phyloP scores from a whole-genome alignment of 2,797 vertebrate genomes.

The Alcedo atthis region DNA sequence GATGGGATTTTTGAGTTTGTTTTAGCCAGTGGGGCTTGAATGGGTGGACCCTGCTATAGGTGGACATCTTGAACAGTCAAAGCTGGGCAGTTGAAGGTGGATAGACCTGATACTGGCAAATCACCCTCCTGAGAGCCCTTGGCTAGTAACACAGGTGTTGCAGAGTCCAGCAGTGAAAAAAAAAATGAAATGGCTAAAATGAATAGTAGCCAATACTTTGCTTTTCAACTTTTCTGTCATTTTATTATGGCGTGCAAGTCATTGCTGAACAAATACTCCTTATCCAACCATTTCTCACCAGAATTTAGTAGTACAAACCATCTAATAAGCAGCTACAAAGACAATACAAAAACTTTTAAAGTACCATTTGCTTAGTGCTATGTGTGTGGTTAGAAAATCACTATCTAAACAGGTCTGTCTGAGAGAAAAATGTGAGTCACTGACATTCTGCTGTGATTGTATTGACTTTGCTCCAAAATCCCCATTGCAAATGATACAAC shows the following conservation, averaged over 20 bases:
- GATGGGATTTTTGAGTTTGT: neutral
- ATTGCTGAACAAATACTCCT: neutral
- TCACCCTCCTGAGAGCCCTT: neutral
- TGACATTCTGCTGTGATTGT: neutral
- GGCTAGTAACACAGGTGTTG: neutral
- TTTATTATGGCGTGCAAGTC: neutral
- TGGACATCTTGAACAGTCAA: neutral
- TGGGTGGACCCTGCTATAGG: neutral
- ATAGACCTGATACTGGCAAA: neutral
- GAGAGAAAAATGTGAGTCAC: neutral
- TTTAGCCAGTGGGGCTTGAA: neutral
- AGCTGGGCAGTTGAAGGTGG: neutral
- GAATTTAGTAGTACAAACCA: neutral
- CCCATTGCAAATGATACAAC: neutral
- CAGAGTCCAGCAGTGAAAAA: neutral
- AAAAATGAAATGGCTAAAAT: neutral
- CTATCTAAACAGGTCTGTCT: neutral
- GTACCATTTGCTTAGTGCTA: neutral
- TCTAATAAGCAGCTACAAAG: neutral
- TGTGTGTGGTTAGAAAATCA: neutral
- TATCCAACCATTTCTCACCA: neutral
- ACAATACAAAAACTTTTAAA: neutral
- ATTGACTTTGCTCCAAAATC: neutral
- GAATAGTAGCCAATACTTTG: neutral
- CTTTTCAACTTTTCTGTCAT: neutral